Evolutionary conservation across 2,797 vertebrate genomes (phyloP).

Genomic region (Arctocebus calabarensis): DNA sequence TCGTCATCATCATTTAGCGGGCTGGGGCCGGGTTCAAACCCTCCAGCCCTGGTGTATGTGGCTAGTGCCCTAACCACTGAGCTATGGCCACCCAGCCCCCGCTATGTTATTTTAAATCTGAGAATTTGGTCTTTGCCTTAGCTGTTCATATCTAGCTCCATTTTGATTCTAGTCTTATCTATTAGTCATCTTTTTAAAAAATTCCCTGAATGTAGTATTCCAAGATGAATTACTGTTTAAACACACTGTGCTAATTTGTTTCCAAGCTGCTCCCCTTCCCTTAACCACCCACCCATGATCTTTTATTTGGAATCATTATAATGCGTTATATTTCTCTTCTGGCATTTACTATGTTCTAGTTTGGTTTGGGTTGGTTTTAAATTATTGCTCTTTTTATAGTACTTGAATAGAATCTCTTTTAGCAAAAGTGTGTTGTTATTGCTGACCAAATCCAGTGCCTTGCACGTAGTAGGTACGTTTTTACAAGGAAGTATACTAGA

Average conservation of each 20-base stretch:
- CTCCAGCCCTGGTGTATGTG: too few species aligned
- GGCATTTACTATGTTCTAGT: neutral
- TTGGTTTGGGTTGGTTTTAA: slow-evolving; percentile 12
- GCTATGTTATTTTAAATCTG: neutral
- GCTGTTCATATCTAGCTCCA: neutral
- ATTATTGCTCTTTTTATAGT: neutral
- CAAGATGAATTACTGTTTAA: neutral
- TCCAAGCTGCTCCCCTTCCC: neutral
- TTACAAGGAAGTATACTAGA: neutral
- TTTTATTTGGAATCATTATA: slow-evolving; percentile 22
- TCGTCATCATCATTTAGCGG: too few species aligned
- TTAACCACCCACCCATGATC: neutral
- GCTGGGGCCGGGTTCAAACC: too few species aligned
- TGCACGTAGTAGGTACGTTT: neutral
- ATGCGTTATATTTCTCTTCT: neutral
- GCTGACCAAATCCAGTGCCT: neutral
- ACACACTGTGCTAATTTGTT: neutral
- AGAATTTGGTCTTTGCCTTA: neutral
- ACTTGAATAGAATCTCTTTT: neutral
- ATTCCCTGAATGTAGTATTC: neutral
- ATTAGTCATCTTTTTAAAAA: neutral
- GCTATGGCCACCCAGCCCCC: too few species aligned
- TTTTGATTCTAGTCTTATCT: neutral
- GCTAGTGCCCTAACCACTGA: too few species aligned
- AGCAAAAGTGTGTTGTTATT: neutral